Base-by-base conservation (phyloP, 2,888 invertebrate genomes). In the Magallana nippona region DNA sequence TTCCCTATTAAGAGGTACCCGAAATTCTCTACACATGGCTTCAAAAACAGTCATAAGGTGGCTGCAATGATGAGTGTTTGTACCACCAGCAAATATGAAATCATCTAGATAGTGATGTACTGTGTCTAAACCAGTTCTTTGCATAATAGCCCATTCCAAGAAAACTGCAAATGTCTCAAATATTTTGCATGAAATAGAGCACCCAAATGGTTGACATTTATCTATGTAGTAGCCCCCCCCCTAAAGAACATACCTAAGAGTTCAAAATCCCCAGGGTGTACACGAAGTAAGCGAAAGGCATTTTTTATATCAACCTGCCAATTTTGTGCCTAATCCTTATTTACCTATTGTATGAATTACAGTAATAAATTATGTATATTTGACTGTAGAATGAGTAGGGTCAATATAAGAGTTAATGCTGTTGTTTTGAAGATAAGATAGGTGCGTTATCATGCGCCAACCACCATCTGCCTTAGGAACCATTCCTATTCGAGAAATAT, bases 41-140 rank as follows among this genome's bases (percentile, higher is more conserved):
- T 63, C 55, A 55, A 55, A 79, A 13, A 22, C 32, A 55, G 19
- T n/a, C 79, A 79, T 55, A 79, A 56, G 55, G 17, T n/a, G 44
- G 10, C 11, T 19, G 55, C 79, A 79, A 17, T 44, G 10, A 17
- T 55, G 1, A 17, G 55, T 79, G 79, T 79, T 55, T 10, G 77
- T 60, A 11, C 8, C 8, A 55, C 84, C 79, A 62, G 60, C 71
- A 82, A 84, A 81, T 10, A 71, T 55, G 57, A 84, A 84, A 56
- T 81, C 84, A 84, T 84, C 81, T 17, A 84, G 22, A 44, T 83
- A 80, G 27, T 83, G 83, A 8, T 71, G 80, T 19, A 83, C 15
- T 11, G 71, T 32, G 13, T 83, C 27, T 22, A 44, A 27, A 13
- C 63, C 56, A 62, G 79, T 32, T 27, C 58, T 56, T 8, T 13